Evolutionary conservation across 2,888 invertebrate genomes (phyloP).

Genomic region (Lacanobia wlatinum): DNA sequence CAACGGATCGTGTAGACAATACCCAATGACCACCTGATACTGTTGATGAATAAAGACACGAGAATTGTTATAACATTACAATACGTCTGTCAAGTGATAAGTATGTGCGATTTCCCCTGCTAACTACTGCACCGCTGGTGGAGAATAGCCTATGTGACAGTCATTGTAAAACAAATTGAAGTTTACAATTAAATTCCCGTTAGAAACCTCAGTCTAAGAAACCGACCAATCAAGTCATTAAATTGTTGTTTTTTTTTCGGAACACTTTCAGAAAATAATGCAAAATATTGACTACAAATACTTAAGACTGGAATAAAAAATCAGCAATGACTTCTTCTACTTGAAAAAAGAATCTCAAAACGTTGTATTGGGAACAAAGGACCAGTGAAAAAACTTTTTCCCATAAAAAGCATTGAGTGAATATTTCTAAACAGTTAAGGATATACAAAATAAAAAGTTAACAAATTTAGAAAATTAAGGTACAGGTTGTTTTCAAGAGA

Average conservation of each 20-base stretch:
- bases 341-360: background rate
- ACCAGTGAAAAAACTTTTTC: background rate
- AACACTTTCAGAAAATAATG: slow-evolving; percentile 9
- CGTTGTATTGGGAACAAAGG: slow-evolving; percentile 2
- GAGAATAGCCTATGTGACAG: slow-evolving; percentile 8
- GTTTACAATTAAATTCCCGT: background rate
- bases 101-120: slow-evolving; percentile 26
- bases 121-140: slow-evolving; percentile 11
- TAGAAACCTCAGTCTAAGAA: slow-evolving; percentile 2
- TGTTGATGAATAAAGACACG: slow-evolving; percentile 63
- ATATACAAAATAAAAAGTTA: no score
- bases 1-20: slow-evolving; percentile 63
- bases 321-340: background rate
- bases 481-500: background rate
- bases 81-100: slow-evolving; percentile 40
- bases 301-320: background rate
- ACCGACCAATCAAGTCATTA: slow-evolving; percentile 12
- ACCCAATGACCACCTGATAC: slow-evolving; percentile 64
- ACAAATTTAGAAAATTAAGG: background rate
- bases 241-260: background rate
- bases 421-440: background rate
- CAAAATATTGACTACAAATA: background rate
- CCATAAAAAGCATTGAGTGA: no score
- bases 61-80: slow-evolving; percentile 62
- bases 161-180: slow-evolving; percentile 2